Evolutionary conservation across 1,140 invertebrate genomes (phyloP), one percentile per base, ranked within the genome.

Genomic region (Scaptomyza graminum): DNA sequence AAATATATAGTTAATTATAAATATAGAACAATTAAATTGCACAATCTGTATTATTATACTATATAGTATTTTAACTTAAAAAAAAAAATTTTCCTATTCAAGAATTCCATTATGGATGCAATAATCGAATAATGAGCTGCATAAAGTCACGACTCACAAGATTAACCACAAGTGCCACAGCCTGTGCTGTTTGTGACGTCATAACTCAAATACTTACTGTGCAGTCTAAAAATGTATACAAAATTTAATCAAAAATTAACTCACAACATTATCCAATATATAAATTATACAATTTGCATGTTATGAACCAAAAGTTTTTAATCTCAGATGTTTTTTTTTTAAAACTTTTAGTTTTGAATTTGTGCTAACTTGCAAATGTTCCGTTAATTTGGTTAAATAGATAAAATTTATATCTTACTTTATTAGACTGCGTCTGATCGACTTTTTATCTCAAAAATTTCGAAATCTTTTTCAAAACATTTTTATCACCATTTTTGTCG

Each of bases 401-500:
- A 22, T 22, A 22, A 22, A 3, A 1, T 22, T 3, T 2, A 22
- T 22, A 22, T 22, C 18, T n/a, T n/a, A n/a, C n/a, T n/a, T 31
- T 31, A 31, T 34, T n/a, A n/a, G 31, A 9, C 31, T 9, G 31
- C 31, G 6, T 34, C 8, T 2, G 0, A 34, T 8, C 31, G 1
- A 34, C 2, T 9, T 9, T 7, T 9, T 34, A 34, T 34, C 31
- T 34, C 6, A 28, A 9, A 9, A 15, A 51, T 51, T 31, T 15
- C 49, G 28, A 28, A 25, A 51, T n/a, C 13, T 3, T 51, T 50
- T 28, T 28, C 49, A 50, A 28, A 34, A 34, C 37, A 41, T n/a
- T n/a, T 41, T n/a, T 5, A 41, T n/a, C 5, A 41, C 4, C 4
- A 6, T 41, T 41, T 41, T 41, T 41, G 28, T 31, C 5, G 9